A percentile compares a stretch with the other conserved stretches of the same genome.
These are phyloP conservation scores for Phylloscopus collybita DNA, from an alignment of 2,797 vertebrate genomes.

Conservation along the genomic window DNA sequence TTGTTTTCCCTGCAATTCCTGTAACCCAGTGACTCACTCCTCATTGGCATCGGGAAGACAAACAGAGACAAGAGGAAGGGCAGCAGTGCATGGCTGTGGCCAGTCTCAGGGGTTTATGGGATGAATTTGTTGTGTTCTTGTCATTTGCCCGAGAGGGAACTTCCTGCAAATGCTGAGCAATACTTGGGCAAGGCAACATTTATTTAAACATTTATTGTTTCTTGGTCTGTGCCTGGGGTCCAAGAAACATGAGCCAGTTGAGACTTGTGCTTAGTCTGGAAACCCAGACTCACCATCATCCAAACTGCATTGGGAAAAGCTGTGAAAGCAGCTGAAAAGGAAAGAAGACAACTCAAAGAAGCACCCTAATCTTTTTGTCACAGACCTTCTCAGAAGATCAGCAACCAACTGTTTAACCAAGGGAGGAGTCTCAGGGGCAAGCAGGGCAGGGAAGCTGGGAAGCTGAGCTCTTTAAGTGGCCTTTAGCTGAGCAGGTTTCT, in stretches of 20 bases:
- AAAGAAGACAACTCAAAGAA: background rate
- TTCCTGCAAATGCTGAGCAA: background rate
- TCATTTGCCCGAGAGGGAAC: background rate
- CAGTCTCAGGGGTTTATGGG: background rate
- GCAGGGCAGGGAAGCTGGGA: background rate
- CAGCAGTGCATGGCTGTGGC: background rate
- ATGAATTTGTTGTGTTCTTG: background rate
- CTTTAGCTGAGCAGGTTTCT: background rate
- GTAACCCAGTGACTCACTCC: background rate
- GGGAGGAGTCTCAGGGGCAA: background rate
- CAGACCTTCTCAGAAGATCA: background rate
- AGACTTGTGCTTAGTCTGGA: background rate
- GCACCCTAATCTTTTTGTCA: background rate
- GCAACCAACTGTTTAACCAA: rapidly evolving
- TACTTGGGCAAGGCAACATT: background rate
- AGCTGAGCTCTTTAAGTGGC: background rate
- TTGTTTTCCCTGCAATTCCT: background rate
- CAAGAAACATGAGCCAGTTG: background rate
- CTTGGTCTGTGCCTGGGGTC: background rate
- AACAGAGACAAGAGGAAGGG: background rate
- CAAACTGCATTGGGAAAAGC: background rate
- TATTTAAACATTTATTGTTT: background rate
- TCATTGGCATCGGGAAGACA: rapidly evolving
- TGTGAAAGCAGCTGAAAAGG: background rate
- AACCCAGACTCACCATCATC: background rate